A percentile compares a stretch with the other conserved stretches of the same genome.
Conservation (phyloP, 1,140 invertebrate genomes). For the Nautilus pompilius region DNA sequence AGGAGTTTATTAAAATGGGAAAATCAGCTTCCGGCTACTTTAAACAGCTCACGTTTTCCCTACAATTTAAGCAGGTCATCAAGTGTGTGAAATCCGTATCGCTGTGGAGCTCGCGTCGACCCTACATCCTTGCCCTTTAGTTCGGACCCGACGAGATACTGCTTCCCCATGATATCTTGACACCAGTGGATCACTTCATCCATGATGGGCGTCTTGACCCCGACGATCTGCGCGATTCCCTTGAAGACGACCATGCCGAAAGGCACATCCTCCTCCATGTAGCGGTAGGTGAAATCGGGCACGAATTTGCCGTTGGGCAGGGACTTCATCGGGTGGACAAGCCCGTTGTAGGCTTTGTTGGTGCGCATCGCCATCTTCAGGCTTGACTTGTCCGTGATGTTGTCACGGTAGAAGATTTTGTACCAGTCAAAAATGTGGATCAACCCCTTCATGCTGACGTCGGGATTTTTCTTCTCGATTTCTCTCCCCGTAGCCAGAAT, state of each 20-base stretch:
- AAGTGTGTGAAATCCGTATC: conserved; percentile 32
- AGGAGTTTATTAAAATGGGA: no score
- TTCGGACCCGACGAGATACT: conserved; percentile 27
- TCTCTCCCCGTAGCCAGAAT: conserved; percentile 19
- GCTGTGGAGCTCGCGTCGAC: conserved; percentile 29
- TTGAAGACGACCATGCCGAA: conserved; percentile 36
- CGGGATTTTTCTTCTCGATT: conserved; percentile 12
- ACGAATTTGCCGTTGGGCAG: conserved; percentile 20
- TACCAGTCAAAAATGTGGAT: conserved; percentile 34
- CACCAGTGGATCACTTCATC: conserved; percentile 33
- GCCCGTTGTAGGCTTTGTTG: conserved; percentile 33
- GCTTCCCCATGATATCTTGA: conserved; percentile 31
- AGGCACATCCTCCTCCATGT: conserved; percentile 35
- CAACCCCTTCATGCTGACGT: conserved; percentile 24
- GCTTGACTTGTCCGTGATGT: conserved; percentile 22
- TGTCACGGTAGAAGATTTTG: conserved; percentile 20
- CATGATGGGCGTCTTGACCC: conserved; percentile 26
- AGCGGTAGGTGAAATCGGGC: conserved; percentile 35
- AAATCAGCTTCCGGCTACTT: no score
- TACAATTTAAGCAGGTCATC: conserved; percentile 14
- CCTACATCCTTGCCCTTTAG: conserved; percentile 30
- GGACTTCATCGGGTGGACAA: conserved; percentile 31
- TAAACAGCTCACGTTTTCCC: no score
- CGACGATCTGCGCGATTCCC: conserved; percentile 29
- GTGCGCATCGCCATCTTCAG: conserved; percentile 24